These are phyloP conservation scores for Drosophila pseudotakahashii DNA, from an alignment of 2,888 invertebrate species.

Conservation along the genomic window DNA sequence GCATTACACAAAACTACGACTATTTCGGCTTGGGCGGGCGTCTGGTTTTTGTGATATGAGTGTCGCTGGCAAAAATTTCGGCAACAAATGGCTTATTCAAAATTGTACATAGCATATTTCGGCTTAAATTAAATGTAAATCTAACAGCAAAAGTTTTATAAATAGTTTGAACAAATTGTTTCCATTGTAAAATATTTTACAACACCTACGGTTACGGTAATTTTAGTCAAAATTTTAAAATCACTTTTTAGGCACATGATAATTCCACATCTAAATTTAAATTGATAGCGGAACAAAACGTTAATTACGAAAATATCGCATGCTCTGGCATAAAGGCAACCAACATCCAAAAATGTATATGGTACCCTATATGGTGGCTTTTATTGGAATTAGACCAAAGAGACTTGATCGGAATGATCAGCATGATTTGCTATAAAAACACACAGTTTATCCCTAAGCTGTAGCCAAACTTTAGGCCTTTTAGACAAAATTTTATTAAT, in stretches of 20 bases:
- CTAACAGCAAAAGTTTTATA: constrained; percentile 80
- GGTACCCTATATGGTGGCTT: constrained; percentile 71
- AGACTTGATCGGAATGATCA: constrained; percentile 41
- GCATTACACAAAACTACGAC: constrained; percentile 43
- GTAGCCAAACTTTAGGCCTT: constrained; percentile 74
- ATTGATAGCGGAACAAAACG: constrained; percentile 15
- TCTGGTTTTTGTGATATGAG: constrained; percentile 73
- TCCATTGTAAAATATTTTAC: constrained; percentile 77
- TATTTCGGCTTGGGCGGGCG: constrained; percentile 70
- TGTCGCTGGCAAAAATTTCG: constrained; percentile 60
- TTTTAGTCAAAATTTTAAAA: constrained; percentile 81
- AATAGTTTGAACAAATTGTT: constrained; percentile 67
- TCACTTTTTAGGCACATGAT: constrained; percentile 79
- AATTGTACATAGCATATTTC: constrained; percentile 49
- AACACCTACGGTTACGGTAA: constrained; percentile 37
- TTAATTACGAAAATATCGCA: constrained; percentile 54
- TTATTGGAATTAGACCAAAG: constrained; percentile 79
- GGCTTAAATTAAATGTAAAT: constrained; percentile 27
- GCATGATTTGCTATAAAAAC: constrained; percentile 75
- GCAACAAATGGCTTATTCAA: constrained; percentile 40
- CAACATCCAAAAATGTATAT: constrained; percentile 48
- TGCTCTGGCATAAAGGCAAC: constrained; percentile 58
- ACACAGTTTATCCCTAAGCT: constrained; percentile 64
- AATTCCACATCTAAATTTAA: constrained; percentile 43
- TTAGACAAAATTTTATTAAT: constrained; percentile 76